Percentiles rank a stretch among this genome's conserved stretches.
phyloP scores from a whole-genome alignment of 2,888 invertebrate genomes.

The Vanessa cardui region DNA sequence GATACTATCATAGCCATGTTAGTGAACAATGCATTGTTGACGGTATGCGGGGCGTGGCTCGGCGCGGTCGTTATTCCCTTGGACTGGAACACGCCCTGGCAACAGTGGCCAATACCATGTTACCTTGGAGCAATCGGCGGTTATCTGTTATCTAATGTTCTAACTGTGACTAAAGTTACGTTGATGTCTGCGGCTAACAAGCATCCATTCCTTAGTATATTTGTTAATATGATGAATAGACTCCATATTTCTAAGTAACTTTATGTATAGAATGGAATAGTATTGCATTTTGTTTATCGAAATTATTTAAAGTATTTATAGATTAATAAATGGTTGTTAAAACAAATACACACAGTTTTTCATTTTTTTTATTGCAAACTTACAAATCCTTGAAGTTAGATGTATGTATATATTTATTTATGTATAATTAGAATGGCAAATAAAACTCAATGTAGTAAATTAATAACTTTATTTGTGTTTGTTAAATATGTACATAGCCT shows the following conservation, averaged over 20 bases:
- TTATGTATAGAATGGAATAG: not conserved
- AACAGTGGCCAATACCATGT: slow-evolving; percentile 90
- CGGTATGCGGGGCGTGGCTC: slow-evolving; percentile 90
- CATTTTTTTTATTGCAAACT: not conserved
- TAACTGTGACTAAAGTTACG: slow-evolving; percentile 75
- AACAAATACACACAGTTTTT: not conserved
- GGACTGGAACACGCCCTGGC: slow-evolving; percentile 96
- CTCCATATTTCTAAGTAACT: slow-evolving; percentile 56
- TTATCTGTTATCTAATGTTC: slow-evolving; percentile 80
- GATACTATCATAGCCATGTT: slow-evolving; percentile 82
- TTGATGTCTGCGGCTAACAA: slow-evolving; percentile 63
- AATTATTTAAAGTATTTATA: slow-evolving; percentile 4
- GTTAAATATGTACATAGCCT: slow-evolving; percentile 80
- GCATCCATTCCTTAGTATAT: slow-evolving; percentile 61
- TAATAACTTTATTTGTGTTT: slow-evolving; percentile 79
- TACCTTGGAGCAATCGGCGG: slow-evolving; percentile 86
- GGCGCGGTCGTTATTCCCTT: slow-evolving; percentile 93
- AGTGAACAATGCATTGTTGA: slow-evolving; percentile 80
- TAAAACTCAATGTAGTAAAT: slow-evolving; percentile 69
- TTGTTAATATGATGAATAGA: slow-evolving; percentile 61
- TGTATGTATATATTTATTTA: too few relatives aligned
- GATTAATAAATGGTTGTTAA: not conserved
- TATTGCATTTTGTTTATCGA: slow-evolving; percentile 10
- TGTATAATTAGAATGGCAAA: slow-evolving; percentile 26
- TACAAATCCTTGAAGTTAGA: too few relatives aligned